Percentiles rank a stretch among this genome's conserved stretches.
Conservation (phyloP, 2,113 vertebrate genomes). For the Uria lomvia region DNA sequence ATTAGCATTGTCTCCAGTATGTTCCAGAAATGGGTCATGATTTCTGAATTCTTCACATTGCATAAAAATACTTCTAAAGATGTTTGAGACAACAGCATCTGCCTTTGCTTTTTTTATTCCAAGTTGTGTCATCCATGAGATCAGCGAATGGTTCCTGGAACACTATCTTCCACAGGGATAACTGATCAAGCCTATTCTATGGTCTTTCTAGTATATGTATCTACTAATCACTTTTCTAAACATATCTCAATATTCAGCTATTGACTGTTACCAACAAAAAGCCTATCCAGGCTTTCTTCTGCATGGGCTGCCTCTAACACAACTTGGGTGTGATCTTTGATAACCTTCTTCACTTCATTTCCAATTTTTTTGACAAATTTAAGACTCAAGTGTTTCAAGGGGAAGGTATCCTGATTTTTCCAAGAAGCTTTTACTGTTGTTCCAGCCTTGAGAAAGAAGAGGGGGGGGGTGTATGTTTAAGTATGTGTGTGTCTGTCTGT, state of each 20-base stretch:
- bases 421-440: neutral
- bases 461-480: accelerated
- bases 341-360: neutral
- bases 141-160: neutral
- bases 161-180: neutral
- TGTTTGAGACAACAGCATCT: neutral
- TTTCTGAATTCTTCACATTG: neutral
- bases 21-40: neutral
- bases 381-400: neutral
- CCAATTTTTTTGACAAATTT: neutral
- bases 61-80: neutral
- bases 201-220: neutral
- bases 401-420: neutral
- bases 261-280: neutral
- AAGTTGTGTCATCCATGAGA: neutral
- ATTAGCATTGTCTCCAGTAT: neutral
- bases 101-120: neutral
- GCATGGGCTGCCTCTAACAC: neutral
- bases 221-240: neutral
- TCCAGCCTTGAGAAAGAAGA: neutral
- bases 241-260: neutral
- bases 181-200: neutral
- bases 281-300: neutral
- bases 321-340: neutral
- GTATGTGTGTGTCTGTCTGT: neutral